phyloP scores from a whole-genome alignment of 2,888 invertebrate species.

The Leucophenga maculata region DNA sequence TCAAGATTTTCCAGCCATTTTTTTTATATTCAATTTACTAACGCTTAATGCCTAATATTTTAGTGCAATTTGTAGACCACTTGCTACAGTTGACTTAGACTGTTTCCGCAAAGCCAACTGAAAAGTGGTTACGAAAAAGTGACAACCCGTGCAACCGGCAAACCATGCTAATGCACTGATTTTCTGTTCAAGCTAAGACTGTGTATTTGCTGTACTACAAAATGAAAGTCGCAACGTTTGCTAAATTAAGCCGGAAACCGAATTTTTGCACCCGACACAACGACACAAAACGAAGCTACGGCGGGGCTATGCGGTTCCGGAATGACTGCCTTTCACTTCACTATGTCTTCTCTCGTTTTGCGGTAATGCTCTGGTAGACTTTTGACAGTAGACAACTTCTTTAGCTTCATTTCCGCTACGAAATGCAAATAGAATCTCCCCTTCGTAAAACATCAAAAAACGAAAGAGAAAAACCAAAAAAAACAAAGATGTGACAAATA shows the following conservation, averaged over 20 bases:
- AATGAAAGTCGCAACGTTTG: constrained; percentile 56
- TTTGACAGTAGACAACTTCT: constrained; percentile 40
- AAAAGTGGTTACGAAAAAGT: background rate
- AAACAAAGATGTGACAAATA: background rate
- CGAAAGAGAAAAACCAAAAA: background rate
- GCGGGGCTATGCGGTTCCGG: constrained; percentile 11
- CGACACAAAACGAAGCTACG: background rate
- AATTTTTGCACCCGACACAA: constrained; percentile 37
- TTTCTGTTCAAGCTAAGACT: no score
- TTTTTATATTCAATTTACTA: no score
- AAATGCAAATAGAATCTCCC: constrained; percentile 20
- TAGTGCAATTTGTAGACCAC: constrained; percentile 20
- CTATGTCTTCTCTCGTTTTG: constrained; percentile 31
- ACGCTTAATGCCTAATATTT: background rate
- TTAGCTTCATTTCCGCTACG: constrained; percentile 49
- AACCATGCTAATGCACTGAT: no score
- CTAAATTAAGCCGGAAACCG: constrained; percentile 57
- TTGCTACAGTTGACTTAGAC: background rate
- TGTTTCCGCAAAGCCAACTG: background rate
- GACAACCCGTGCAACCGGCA: no score
- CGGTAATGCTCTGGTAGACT: constrained; percentile 38
- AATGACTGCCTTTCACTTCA: constrained; percentile 28
- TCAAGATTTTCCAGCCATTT: no score
- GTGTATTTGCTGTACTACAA: constrained; percentile 17
- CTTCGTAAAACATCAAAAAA: background rate